Base-by-base conservation (phyloP, 2,888 invertebrate species). In the Phengaris arion region DNA sequence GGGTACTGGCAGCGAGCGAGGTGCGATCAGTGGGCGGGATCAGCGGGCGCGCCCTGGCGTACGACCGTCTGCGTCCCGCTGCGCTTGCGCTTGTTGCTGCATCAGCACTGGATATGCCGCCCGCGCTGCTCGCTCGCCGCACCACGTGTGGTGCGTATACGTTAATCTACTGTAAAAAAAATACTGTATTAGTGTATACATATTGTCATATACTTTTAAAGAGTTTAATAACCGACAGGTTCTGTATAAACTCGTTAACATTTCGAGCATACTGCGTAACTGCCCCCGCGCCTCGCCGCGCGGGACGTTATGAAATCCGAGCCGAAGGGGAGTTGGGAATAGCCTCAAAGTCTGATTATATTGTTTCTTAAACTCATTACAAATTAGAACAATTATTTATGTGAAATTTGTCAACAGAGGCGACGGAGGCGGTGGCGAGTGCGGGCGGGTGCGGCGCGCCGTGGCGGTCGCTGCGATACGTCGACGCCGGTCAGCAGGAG, bases 401-500 rank as follows among this genome's bases (percentile, higher is more conserved):
- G 9, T 22, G 22, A 59, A 64, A 22, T 22, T 64, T 9, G 10
- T 59, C 35, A 35, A 12, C 64, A 64, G 64, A 64, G 35, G 64
- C 64, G 35, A 35, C 64, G 64, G 64, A 35, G 35, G 64, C 64
- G 15, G 12, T 64, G 22, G 22, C 35, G 64, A 12, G 35, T 12
- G 64, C 35, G 35, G 64, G 12, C 6, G 64, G 22, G 12, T 5
- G 64, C 64, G 64, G 35, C 64, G 10, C 64, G 69, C 94, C 95
- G 0, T 97, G 97, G 97, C 94, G 95, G 77, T 89, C 90, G 73
- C 95, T 96, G 77, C 94, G 94, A 75, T 94, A 96, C 86, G 89
- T 96, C 74, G 93, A 92, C 77, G 90, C 94, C 12, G 81, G 85
- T 46, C 83, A 83, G 3, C 35, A 35, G 10, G 64, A 64, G 64